These are phyloP conservation scores for Drosophila vallismaia DNA, from an alignment of 2,888 invertebrate genomes.

Conservation along the genomic window DNA sequence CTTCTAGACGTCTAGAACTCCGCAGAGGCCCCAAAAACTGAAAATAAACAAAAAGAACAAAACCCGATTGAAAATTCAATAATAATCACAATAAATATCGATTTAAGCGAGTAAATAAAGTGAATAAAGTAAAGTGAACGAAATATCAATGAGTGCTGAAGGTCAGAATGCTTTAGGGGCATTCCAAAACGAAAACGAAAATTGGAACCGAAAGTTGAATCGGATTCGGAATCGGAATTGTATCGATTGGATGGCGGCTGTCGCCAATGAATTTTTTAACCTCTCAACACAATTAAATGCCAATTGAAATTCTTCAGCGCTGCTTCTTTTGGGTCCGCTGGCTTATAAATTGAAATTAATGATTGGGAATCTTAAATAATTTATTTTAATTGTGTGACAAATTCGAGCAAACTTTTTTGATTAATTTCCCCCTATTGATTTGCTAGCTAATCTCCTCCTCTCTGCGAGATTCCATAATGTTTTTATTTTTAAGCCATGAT, in stretches of 20 bases:
- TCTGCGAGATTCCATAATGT: slow-evolving; percentile 50
- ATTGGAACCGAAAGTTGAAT: slow-evolving; percentile 48
- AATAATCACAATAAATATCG: slow-evolving; percentile 48
- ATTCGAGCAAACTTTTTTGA: slow-evolving; percentile 60
- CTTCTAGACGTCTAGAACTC: slow-evolving; percentile 24
- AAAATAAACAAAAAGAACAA: slow-evolving; percentile 21
- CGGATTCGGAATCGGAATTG: slow-evolving; percentile 51
- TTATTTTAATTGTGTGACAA: slow-evolving; percentile 64
- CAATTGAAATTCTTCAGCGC: slow-evolving; percentile 68
- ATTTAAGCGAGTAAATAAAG: slow-evolving; percentile 30
- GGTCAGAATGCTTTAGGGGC: slow-evolving; percentile 73
- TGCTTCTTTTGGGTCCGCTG: slow-evolving; percentile 30
- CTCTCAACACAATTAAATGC: slow-evolving; percentile 70
- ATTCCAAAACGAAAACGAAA: slow-evolving; percentile 57
- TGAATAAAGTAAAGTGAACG: slow-evolving; percentile 38
- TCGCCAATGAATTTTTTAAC: slow-evolving; percentile 63
- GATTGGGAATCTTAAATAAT: slow-evolving; percentile 54
- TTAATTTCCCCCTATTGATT: slow-evolving; percentile 60
- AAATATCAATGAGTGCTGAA: slow-evolving; percentile 77
- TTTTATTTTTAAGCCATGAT: slow-evolving; percentile 68
- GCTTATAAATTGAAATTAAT: slow-evolving; percentile 71
- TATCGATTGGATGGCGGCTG: slow-evolving; percentile 72
- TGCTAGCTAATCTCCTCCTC: slow-evolving; percentile 54
- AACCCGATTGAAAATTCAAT: slow-evolving; percentile 41
- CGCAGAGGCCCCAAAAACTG: neutral